Base-by-base conservation (phyloP, 2,888 invertebrate species). In the Brachylomia viminalis region DNA sequence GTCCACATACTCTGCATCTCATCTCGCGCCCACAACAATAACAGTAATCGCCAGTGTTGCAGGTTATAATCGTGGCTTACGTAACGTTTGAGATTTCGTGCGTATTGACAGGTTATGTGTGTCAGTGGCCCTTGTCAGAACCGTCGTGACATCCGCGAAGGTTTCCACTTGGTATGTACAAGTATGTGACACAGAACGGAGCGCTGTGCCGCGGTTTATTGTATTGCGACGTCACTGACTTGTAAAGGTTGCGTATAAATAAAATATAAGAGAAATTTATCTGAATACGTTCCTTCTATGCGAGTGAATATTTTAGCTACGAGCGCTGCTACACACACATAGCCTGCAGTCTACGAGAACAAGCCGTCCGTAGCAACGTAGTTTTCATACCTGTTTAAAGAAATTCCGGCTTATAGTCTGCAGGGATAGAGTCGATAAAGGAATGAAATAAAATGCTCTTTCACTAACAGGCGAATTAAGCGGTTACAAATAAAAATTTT, bases 51-150 rank as follows among this genome's bases (percentile, higher is more conserved):
- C 88, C 90, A 92, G 92, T 94, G 92, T 88, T 92, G 91, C 95
- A 95, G 93, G 93, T 94, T 93, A 91, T 89, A 90, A 90, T 91
- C 92, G 92, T 90, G 92, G 88, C 93, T 95, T 95, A 95, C 95
- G 95, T 95, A 95, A 95, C 94, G 84, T 89, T 90, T 84, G 87
- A 90, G 88, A 90, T 90, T 92, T 92, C 93, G 93, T 93, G 90
- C 89, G 87, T 90, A 92, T 92, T 91, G 92, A 92, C 92, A 94
- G 94, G 93, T 94, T 93, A 92, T 93, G 92, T 93, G 93, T 92
- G 94, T 91, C 91, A 90, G 91, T 92, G 91, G 85, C 87, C 82
- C 85, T 82, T 82, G 75, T 80, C 82, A 65, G 68, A 70, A 66
- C 52, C 75, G 42, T 79, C 80, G 82, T 86, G 81, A 86, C 84